Evolutionary conservation across 2,113 vertebrate genomes (phyloP).

Genomic region (Capra hircus): DNA sequence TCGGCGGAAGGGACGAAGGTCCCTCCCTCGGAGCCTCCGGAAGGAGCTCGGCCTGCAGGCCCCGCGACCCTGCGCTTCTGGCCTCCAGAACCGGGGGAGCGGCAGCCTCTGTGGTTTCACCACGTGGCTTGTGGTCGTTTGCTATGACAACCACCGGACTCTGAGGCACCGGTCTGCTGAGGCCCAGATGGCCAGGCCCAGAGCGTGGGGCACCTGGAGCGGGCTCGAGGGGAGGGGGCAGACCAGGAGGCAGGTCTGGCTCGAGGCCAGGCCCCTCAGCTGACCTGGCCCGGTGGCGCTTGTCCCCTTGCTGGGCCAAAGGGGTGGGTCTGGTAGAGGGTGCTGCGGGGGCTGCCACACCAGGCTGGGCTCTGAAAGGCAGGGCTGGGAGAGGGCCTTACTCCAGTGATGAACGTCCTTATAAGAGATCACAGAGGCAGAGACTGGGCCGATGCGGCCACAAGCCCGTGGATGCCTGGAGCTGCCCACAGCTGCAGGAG

Average conservation of each 20-base stretch:
- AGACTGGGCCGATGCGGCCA: accelerated
- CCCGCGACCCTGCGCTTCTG: background rate
- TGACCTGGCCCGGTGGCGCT: accelerated
- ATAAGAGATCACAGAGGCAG: accelerated
- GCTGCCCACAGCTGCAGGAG: background rate
- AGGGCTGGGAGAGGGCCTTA: background rate
- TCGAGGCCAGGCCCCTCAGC: background rate
- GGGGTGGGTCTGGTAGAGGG: background rate
- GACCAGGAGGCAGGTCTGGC: background rate
- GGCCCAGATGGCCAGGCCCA: background rate
- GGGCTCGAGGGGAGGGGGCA: no score
- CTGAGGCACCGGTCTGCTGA: accelerated
- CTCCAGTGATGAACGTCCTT: accelerated
- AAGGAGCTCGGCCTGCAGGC: background rate
- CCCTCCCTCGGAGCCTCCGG: background rate
- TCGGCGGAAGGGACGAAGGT: background rate
- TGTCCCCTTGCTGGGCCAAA: background rate
- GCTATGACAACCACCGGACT: accelerated
- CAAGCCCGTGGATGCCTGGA: background rate
- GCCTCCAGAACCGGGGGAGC: background rate
- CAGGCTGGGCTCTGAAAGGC: background rate
- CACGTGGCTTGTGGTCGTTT: background rate
- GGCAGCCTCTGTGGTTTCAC: background rate
- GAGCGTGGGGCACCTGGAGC: background rate
- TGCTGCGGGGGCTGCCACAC: background rate